A percentile compares a stretch with the other conserved stretches of the same genome.
phyloP scores from a whole-genome alignment of 2,888 invertebrate species.

The Synanthedon andrenaeformis region DNA sequence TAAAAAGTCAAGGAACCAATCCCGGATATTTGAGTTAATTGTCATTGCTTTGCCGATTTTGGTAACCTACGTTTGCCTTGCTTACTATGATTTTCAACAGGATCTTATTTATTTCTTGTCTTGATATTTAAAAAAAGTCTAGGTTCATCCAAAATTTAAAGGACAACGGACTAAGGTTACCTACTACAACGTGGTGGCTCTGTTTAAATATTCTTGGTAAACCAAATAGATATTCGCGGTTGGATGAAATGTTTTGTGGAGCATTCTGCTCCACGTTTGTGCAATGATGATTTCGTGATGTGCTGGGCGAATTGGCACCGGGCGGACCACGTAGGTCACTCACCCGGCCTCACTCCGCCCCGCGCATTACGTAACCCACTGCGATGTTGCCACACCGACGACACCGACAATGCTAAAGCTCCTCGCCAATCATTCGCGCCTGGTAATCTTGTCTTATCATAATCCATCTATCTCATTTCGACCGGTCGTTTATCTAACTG shows the following conservation, averaged over 20 bases:
- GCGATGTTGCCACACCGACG: slow-evolving; percentile 51
- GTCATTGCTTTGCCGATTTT: neutral
- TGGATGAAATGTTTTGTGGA: neutral
- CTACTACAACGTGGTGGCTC: too few species aligned
- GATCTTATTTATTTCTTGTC: too few species aligned
- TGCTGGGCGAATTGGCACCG: slow-evolving; percentile 65
- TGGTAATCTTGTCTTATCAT: slow-evolving; percentile 32
- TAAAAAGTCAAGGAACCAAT: slow-evolving; percentile 24
- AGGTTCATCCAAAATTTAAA: too few species aligned
- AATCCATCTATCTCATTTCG: slow-evolving; percentile 1
- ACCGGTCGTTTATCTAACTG: slow-evolving; percentile 5
- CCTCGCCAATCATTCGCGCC: slow-evolving; percentile 36
- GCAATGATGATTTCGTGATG: slow-evolving; percentile 58
- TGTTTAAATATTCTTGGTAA: too few species aligned
- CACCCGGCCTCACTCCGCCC: slow-evolving; percentile 28
- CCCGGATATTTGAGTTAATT: slow-evolving; percentile 18
- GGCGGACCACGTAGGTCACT: slow-evolving; percentile 58
- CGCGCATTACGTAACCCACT: slow-evolving; percentile 19
- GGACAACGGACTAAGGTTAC: too few species aligned
- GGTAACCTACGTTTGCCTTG: too few species aligned
- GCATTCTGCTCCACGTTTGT: slow-evolving; percentile 6
- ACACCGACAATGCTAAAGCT: slow-evolving; percentile 51
- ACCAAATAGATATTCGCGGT: too few species aligned
- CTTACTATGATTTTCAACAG: too few species aligned
- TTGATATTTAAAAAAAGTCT: too few species aligned